These are phyloP conservation scores for Rhaphigaster nebulosa DNA, from an alignment of 2,888 invertebrate genomes.

Conservation along the genomic window DNA sequence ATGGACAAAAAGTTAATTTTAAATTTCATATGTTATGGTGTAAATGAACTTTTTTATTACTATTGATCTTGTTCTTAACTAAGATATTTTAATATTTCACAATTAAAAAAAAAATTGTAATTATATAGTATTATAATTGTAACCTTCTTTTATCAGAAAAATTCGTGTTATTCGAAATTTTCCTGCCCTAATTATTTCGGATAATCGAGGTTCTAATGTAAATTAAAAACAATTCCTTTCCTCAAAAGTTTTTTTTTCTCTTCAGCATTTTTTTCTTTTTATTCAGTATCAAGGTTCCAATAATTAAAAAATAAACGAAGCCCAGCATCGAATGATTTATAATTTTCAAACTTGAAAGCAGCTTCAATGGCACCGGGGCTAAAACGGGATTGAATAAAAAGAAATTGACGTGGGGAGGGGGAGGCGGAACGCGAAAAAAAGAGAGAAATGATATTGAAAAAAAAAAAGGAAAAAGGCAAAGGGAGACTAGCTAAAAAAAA, in stretches of 20 bases:
- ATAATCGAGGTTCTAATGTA: too few species aligned
- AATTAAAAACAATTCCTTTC: too few species aligned
- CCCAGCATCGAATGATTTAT: neutral
- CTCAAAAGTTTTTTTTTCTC: neutral
- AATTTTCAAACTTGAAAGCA: neutral
- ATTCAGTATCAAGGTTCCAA: neutral
- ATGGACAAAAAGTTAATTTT: too few species aligned
- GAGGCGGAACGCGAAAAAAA: neutral
- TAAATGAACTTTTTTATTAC: too few species aligned
- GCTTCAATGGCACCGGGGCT: neutral
- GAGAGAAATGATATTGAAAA: constrained; percentile 17
- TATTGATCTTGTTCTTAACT: too few species aligned
- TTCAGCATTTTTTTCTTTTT: neutral
- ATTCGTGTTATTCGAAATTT: too few species aligned
- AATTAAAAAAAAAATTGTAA: too few species aligned
- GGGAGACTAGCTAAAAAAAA: neutral
- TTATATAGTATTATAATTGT: too few species aligned
- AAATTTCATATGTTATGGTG: too few species aligned
- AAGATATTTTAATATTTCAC: too few species aligned
- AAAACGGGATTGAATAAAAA: neutral
- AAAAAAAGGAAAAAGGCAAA: neutral
- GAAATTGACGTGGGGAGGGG: neutral
- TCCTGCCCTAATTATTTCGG: too few species aligned
- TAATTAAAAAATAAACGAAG: constrained; percentile 18
- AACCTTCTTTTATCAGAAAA: too few species aligned